phyloP scores from a whole-genome alignment of 2,888 invertebrate species.

The Torymus aiolomorphi region DNA sequence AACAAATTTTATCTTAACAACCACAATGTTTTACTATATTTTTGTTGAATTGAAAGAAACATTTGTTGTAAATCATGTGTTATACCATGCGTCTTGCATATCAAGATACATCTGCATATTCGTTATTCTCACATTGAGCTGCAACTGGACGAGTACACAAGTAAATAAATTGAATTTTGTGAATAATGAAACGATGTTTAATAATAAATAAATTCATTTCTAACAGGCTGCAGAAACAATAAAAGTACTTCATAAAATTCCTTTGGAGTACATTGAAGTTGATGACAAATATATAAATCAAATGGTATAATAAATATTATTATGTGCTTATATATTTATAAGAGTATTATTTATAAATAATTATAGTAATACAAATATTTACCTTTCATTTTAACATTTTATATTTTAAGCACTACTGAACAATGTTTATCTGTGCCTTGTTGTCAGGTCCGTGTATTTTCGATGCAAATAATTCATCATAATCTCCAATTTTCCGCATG shows the following conservation, averaged over 20 bases:
- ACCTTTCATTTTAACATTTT: too few species aligned
- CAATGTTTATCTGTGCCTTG: background rate
- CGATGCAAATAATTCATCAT: conserved; percentile 50
- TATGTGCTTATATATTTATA: too few species aligned
- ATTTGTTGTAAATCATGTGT: background rate
- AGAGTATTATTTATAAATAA: too few species aligned
- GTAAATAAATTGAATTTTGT: conserved; percentile 2
- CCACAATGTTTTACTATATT: conserved; percentile 35
- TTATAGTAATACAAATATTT: too few species aligned
- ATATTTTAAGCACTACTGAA: too few species aligned
- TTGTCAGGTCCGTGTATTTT: conserved; percentile 47
- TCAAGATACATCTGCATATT: background rate
- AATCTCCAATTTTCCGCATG: conserved; percentile 52
- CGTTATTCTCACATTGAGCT: conserved; percentile 31
- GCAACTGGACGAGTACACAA: conserved; percentile 46
- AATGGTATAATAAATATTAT: conserved; percentile 3
- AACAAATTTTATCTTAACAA: conserved; percentile 27
- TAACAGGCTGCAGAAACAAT: conserved; percentile 21
- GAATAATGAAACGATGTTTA: background rate
- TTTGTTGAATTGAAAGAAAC: conserved; percentile 13
- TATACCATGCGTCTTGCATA: too few species aligned
- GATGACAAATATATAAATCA: conserved; percentile 19
- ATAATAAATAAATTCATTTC: too few species aligned
- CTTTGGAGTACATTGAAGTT: conserved; percentile 16
- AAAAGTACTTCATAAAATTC: conserved; percentile 40